Percentiles rank a stretch among this genome's conserved stretches.
These are phyloP conservation scores for Cyphomyrmex costatus DNA, from an alignment of 1,140 invertebrate genomes.

Conservation along the genomic window DNA sequence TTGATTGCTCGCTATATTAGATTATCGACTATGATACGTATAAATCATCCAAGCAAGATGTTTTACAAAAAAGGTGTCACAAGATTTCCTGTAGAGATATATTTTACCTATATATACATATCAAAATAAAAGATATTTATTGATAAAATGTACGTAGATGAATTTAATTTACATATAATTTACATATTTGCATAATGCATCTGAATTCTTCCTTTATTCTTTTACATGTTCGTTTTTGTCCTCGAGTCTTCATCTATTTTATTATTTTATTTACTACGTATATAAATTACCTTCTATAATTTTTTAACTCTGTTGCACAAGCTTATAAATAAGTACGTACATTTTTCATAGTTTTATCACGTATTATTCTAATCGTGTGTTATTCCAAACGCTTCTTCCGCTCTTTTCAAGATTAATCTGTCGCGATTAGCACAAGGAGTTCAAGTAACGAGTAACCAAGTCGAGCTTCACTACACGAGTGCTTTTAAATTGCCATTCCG, in stretches of 20 bases:
- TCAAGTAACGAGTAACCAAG: constrained; percentile 20
- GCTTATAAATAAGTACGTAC: neutral
- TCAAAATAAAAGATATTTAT: neutral
- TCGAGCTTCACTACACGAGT: constrained; percentile 16
- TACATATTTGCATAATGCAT: neutral
- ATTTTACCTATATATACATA: neutral
- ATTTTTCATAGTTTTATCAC: neutral
- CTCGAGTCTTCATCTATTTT: neutral
- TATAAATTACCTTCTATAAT: neutral
- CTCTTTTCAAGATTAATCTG: constrained; percentile 1
- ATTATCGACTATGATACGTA: constrained; percentile 20
- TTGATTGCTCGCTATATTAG: neutral
- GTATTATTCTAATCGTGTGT: constrained; percentile 9
- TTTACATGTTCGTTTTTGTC: neutral
- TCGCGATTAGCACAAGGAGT: constrained; percentile 33
- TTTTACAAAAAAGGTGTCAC: neutral
- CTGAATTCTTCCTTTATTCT: neutral
- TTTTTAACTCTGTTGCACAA: neutral
- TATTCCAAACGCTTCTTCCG: constrained; percentile 23
- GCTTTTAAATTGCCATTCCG: constrained; percentile 32
- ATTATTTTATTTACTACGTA: neutral
- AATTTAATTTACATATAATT: constrained; percentile 4
- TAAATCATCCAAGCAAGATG: neutral
- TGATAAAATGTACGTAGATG: neutral
- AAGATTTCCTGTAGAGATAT: neutral